Base-by-base conservation (phyloP, 2,888 invertebrate species). In the Apocheima hispidaria region DNA sequence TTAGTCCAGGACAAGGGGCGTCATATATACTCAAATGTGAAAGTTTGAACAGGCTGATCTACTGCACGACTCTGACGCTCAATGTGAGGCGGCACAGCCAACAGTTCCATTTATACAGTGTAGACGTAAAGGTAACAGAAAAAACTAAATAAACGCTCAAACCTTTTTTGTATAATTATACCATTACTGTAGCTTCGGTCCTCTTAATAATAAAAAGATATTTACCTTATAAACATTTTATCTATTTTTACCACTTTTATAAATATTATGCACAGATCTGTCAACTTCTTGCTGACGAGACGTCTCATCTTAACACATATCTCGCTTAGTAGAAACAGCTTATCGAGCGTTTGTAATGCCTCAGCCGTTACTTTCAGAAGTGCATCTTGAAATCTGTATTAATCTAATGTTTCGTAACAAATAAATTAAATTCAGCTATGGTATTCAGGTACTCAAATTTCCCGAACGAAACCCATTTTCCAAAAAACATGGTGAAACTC, bases 31-130 rank as follows among this genome's bases (percentile, higher is more conserved):
- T 96, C 46, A 93, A 94, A 66, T 94, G 94, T 66, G 92, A 90
- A 50, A 93, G 94, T 66, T 78, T 95, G 2, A 94, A 94, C 70
- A 89, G 95, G 61, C 85, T 96, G 9, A 85, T 95, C 62, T 94
- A 95, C 75, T 94, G 94, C 63, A 90, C 95, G 65, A 92, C 95
- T 0, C 74, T 95, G 60, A 94, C 95, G 0, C 81, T 96, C n/a
- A 93, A 93, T 72, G 78, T 94, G 46, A 88, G 92, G 66, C 87
- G 88, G 70, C 94, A 94, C 70, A 93, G 93, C 18, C 90, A 92
- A 52, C 91, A 92, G 70, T 94, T 94, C 66, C 92, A 91, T 69
- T 85, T 94, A 65, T 93, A 86, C 72, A 87, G 73, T 76, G 82
- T 81, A 20, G 55, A 56, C 26, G 70, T 87, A 41, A 70, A 72